Base-by-base conservation (phyloP, 2,113 vertebrate species). In the Sakesphorus luctuosus region DNA sequence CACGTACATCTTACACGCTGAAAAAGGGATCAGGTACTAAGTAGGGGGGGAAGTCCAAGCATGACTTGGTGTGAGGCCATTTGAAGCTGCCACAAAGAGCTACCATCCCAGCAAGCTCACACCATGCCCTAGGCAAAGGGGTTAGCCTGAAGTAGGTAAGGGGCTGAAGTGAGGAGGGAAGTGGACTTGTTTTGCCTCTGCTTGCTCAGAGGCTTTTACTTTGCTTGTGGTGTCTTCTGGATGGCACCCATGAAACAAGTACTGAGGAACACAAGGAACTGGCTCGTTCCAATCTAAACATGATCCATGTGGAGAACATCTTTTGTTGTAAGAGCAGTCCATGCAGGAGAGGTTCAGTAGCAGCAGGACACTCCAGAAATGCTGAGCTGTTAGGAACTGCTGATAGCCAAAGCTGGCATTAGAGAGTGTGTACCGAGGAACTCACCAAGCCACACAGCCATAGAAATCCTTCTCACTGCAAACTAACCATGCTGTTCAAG, bases 311-410 rank as follows among this genome's bases (percentile, higher is more conserved):
- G 90, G 79, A 97, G 93, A 89, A 91, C 78, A 18, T 91, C 89
- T 53, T 82, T 97, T 92, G 31, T 88, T 92, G 84, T 96, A 46
- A 12, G 47, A 81, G 1, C 89, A 88, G 47, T 94, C 90, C 4
- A 40, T 95, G 59, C 96, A 95, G 44, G 94, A 96, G 62, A 97
- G 40, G 56, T 96, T 85, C 8, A 46, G 77, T 8, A 95, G 80
- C 63, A 94, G 75, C 0, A 21, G 86, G 35, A 96, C 96, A 90
- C 92, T 86, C 36, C 93, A 95, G 69, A 95, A 88, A 24, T 56
- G 31, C 76, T 68, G 63, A 97, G 87, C 35, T 71, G 43, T 56
- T 53, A 76, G 71, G 87, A 85, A 33, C 59, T 91, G 72, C 95
- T 96, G 25, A 79, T 68, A 12, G 78, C 91, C 36, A 93, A 95